Conservation (phyloP, 35 echinoderm and acorn worm species). For the Hemicentrotus pulcherrimus region DNA sequence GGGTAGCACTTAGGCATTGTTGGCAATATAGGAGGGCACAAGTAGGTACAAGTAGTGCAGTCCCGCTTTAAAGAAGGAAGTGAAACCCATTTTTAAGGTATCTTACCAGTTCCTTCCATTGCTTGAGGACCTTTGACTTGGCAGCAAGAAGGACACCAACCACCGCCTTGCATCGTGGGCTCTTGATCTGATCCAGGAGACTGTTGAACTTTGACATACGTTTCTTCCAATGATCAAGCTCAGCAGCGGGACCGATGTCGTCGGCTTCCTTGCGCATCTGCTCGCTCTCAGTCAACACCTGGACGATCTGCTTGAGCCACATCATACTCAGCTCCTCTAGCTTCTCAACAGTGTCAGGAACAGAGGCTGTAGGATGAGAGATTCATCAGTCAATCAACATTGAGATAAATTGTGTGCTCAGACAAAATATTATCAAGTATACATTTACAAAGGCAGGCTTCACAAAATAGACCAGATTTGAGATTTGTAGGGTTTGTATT, state of each 20-base stretch:
- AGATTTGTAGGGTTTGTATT: no score
- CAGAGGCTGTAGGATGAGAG: constrained; percentile 60
- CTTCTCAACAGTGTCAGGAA: constrained; percentile 95
- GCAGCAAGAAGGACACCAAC: constrained; percentile 92
- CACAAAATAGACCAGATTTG: no score
- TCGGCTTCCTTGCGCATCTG: constrained; percentile 99
- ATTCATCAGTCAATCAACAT: not conserved
- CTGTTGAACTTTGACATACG: constrained; percentile 99
- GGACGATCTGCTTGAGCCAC: constrained; percentile 98
- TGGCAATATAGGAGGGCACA: no score
- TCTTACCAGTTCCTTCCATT: constrained; percentile 97
- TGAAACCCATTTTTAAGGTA: not conserved
- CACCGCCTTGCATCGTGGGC: constrained; percentile 89
- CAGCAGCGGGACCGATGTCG: constrained; percentile 95
- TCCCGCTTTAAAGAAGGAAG: not conserved
- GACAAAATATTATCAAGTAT: no score
- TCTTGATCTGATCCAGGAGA: constrained; percentile 97
- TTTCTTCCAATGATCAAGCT: constrained; percentile 99
- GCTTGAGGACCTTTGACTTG: constrained; percentile 95
- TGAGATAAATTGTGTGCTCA: no score
- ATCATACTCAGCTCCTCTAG: constrained; percentile 84
- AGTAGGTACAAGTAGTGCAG: no score
- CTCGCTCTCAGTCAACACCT: constrained; percentile 97
- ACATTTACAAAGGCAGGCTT: no score
- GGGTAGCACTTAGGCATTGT: no score